Base-by-base conservation (phyloP, 1,140 invertebrate genomes). In the Chironomus tepperi region DNA sequence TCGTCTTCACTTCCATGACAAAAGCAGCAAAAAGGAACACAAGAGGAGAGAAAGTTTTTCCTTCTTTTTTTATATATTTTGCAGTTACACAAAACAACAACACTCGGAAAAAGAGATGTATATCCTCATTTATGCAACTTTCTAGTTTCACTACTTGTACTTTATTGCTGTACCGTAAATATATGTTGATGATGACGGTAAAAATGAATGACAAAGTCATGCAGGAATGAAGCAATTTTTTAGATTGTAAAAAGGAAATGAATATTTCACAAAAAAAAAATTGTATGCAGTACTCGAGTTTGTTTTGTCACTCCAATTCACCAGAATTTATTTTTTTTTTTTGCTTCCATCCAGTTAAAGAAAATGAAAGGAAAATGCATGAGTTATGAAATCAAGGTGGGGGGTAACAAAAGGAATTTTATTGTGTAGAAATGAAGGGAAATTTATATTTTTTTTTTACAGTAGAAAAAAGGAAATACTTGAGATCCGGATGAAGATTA, bases 181-280 rank as follows among this genome's bases (percentile, higher is more conserved):
- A 15, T 57, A 57, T 57, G 47, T 57, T 57, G 47, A 57, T 57
- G 47, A 57, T 57, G 47, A n/a, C 47, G 12, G 47, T 57, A 57
- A 57, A 34, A 57, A 57, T 57, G 47, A 57, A 57, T 57, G 47
- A 57, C 47, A 57, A 57, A 57, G 47, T 57, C 47, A 57, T 57
- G 47, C 47, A 57, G 47, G 47, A 57, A 57, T 57, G 47, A 57
- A 57, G 47, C 47, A 57, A 57, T 57, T 57, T 57, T 57, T 57
- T 57, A n/a, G 12, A 34, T 34, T 34, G n/a, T 57, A n/a, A 57
- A 57, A n/a, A 12, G 47, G 47, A 57, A 57, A 57, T 57, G 47
- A 57, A 57, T 57, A 57, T 57, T 47, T 47, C n/a, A n/a, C 12
- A 57, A 57, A 57, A 34, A 34, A 34, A 34, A 34, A 34, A 34